Evolutionary conservation across 1,140 invertebrate genomes (phyloP).

Genomic region (Scaptodrosophila lebanonensis): DNA sequence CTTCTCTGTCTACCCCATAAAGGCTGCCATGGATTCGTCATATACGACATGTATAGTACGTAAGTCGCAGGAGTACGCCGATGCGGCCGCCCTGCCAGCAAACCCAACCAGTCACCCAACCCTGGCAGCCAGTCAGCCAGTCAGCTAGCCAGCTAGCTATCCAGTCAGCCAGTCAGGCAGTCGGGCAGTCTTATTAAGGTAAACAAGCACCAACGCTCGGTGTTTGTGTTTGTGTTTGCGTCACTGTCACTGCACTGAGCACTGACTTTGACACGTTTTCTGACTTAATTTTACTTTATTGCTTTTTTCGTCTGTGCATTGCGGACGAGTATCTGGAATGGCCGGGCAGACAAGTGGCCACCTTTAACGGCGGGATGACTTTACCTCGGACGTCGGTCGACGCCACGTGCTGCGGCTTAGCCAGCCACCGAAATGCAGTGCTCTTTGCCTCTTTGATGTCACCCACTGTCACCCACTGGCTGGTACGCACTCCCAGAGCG

Average conservation of each 20-base stretch:
- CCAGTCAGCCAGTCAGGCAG: too few relatives aligned
- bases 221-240: constrained; percentile 70
- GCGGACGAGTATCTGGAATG: constrained; percentile 28
- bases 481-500: constrained; percentile 27
- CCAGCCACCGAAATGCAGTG: constrained; percentile 42
- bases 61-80: too few relatives aligned
- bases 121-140: too few relatives aligned
- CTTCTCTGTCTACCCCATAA: too few relatives aligned
- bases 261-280: constrained; percentile 75
- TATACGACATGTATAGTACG: too few relatives aligned
- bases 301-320: constrained; percentile 51
- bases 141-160: too few relatives aligned
- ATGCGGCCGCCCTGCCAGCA: too few relatives aligned
- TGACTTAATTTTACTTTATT: constrained; percentile 76
- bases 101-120: too few relatives aligned
- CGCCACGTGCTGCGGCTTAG: constrained; percentile 68
- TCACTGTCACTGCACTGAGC: constrained; percentile 66
- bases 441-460: constrained; percentile 40
- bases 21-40: too few relatives aligned
- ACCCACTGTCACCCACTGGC: constrained; percentile 19
- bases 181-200: constrained; percentile 57
- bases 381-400: constrained; percentile 16
- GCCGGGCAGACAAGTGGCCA: constrained; percentile 40
- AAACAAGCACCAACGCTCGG: constrained; percentile 64
- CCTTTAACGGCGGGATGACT: constrained; percentile 1